Percentiles rank a stretch among this genome's conserved stretches.
phyloP scores from a whole-genome alignment of 1,140 invertebrate genomes.

The Manduca sexta region DNA sequence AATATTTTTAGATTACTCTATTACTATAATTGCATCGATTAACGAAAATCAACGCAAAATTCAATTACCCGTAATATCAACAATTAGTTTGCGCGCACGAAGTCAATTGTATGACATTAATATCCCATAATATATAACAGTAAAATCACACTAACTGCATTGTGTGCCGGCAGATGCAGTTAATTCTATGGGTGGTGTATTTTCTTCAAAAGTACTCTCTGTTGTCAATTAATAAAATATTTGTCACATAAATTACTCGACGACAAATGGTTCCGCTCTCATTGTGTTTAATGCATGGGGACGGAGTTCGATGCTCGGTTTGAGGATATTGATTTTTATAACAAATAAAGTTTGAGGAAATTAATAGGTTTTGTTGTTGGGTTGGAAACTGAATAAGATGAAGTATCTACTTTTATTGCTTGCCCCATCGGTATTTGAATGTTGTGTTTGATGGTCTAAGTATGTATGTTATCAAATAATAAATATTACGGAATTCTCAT shows the following conservation, averaged over 20 bases:
- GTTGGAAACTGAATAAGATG: too few relatives aligned
- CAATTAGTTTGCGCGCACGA: background rate
- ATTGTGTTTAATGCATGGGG: background rate
- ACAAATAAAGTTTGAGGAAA: too few relatives aligned
- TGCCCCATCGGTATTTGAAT: too few relatives aligned
- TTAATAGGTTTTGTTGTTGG: too few relatives aligned
- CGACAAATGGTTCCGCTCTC: conserved; percentile 47
- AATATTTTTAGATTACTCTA: background rate
- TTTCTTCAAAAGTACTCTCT: conserved; percentile 20
- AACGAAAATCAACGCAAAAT: background rate
- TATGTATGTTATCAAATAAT: too few relatives aligned
- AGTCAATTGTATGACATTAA: conserved; percentile 1
- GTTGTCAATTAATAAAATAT: conserved; percentile 64
- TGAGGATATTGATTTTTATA: too few relatives aligned
- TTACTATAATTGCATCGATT: background rate
- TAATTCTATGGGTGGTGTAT: conserved; percentile 57
- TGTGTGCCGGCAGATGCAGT: conserved; percentile 17
- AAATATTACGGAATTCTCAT: too few relatives aligned
- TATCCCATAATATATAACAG: background rate
- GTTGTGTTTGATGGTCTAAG: too few relatives aligned
- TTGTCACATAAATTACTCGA: conserved; percentile 61
- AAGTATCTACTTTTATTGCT: too few relatives aligned
- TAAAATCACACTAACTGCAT: background rate
- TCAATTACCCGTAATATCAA: background rate
- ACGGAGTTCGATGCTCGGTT: too few relatives aligned